Base-by-base conservation (phyloP, 2,797 vertebrate genomes). In the Peromyscus eremicus region DNA sequence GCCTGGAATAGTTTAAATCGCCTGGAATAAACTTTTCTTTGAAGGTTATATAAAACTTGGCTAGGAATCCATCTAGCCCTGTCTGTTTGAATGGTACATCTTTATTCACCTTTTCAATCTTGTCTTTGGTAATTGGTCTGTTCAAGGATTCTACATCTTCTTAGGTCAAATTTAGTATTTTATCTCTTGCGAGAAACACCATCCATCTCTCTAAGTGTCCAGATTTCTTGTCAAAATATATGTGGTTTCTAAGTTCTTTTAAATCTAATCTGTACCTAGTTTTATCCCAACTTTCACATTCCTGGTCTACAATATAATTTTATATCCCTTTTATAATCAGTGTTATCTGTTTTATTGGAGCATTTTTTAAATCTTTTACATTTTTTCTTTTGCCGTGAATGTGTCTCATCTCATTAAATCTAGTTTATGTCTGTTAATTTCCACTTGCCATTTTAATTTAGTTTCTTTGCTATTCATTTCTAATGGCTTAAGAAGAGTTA, bases 21-120 rank as follows among this genome's bases (percentile, higher is more conserved):
- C 52, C 43, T 82, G 46, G 27, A 94, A 93, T 93, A 95, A 94
- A 92, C 87, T 95, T 94, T 94, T 90, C 71, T 93, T 94, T 88
- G 95, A 97, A 96, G 95, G 92, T 97, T 97, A 96, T 88, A 60
- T 96, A 94, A 95, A 93, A 88, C 80, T 95, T 96, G 70, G 80
- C 93, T 75, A 88, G 92, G 46, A 94, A 84, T 46, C 16, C 75
- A 77, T 80, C 92, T 93, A 66, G 57, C 43, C 46, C 40, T 92
- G 29, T 87, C 83, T 94, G 25, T 76, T 86, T 96, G 90, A 96
- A 90, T 64, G 57, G 76, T 88, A 96, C 90, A 88, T 84, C 92
- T 96, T 94, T 95, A 94, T 95, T 97, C 90, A 96, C 93, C 87
- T 98, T 97, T 96, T 95, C 94, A 96, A 93, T 93, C 87, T 93